Percentiles rank a stretch among this genome's conserved stretches.
Conservation (phyloP, 2,113 vertebrate genomes). For the Tenebrosternarchus preto region DNA sequence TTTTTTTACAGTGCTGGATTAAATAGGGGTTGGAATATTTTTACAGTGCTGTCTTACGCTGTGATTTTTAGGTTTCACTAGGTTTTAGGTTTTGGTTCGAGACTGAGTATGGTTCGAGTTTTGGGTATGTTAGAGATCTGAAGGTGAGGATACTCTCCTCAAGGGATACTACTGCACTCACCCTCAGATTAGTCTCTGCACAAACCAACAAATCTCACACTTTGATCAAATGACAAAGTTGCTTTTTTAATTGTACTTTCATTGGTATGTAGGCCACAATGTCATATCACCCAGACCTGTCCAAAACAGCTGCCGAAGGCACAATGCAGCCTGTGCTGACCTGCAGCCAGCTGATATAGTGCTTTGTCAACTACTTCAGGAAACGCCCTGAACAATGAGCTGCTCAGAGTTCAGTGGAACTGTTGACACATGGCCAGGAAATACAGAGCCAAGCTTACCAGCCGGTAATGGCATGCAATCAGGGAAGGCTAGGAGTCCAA, state of each 20-base stretch:
- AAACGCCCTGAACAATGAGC: conserved; percentile 14
- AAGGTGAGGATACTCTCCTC: not conserved
- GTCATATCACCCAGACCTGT: not conserved
- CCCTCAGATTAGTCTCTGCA: not conserved
- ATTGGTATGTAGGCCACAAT: not conserved
- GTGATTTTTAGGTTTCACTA: no score
- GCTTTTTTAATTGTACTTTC: not conserved
- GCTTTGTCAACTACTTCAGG: not conserved
- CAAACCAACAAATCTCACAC: not conserved
- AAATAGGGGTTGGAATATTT: no score
- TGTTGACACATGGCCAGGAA: conserved; percentile 3
- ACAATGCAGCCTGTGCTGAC: not conserved
- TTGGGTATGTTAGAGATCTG: not conserved
- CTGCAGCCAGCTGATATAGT: not conserved
- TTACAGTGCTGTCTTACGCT: no score
- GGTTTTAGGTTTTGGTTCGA: no score
- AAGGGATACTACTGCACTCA: not conserved
- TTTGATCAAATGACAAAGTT: no score
- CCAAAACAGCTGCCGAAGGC: not conserved
- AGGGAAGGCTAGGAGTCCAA: not conserved
- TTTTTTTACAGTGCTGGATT: no score
- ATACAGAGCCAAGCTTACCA: not conserved
- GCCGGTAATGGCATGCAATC: not conserved
- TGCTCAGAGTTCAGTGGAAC: not conserved
- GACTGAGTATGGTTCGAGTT: no score